Conservation (phyloP, 2,113 vertebrate species). For the Scomber japonicus region DNA sequence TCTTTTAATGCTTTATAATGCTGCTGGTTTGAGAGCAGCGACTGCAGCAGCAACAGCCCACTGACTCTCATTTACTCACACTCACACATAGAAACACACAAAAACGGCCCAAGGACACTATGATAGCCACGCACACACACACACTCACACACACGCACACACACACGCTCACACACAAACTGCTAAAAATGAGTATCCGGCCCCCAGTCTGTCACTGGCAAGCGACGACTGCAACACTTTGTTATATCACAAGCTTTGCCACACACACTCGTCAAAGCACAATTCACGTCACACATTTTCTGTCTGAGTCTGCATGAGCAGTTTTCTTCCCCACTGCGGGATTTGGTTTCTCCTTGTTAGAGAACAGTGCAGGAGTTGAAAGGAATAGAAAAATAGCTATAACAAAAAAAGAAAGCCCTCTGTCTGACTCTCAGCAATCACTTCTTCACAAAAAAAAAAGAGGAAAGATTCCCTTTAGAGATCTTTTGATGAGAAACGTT, state of each 20-base stretch:
- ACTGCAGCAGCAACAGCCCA: slow-evolving; percentile 29
- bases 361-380: slow-evolving; percentile 53
- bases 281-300: slow-evolving; percentile 61
- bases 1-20: slow-evolving; percentile 37
- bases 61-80: slow-evolving; percentile 43
- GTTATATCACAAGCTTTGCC: slow-evolving; percentile 60
- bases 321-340: slow-evolving; percentile 51
- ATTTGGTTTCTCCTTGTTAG: slow-evolving; percentile 58
- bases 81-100: slow-evolving; percentile 27
- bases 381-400: slow-evolving; percentile 53
- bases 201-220: slow-evolving; percentile 62
- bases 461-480: slow-evolving; percentile 40
- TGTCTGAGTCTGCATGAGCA: slow-evolving; percentile 61
- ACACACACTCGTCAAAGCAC: slow-evolving; percentile 48
- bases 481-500: slow-evolving; percentile 43
- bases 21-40: slow-evolving; percentile 23
- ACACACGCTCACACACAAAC: slow-evolving; percentile 37
- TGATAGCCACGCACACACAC: slow-evolving; percentile 13
- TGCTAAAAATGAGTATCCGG: slow-evolving; percentile 50
- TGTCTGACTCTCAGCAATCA: slow-evolving; percentile 32
- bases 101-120: slow-evolving; percentile 42
- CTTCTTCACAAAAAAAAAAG: slow-evolving; percentile 16
- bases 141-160: slow-evolving; percentile 24
- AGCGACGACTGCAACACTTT: slow-evolving; percentile 42
- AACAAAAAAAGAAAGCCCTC: slow-evolving; percentile 18